Evolutionary conservation across 2,888 invertebrate genomes (phyloP).

Genomic region (Ethmia dodecea): DNA sequence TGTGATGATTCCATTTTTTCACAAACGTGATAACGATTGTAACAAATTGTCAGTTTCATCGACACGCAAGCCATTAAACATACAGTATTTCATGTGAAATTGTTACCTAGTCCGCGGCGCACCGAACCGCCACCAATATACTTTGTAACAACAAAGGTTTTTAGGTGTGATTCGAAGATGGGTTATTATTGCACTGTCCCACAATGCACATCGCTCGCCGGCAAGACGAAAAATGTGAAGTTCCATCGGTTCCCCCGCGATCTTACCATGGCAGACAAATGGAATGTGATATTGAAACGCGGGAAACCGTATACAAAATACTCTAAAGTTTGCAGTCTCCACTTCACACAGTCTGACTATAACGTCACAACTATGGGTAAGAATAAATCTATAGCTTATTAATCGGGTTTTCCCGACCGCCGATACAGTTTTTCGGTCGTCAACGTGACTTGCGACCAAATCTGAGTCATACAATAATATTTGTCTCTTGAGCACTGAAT

Average conservation of each 20-base stretch:
- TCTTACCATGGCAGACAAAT: constrained; percentile 54
- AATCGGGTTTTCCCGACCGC: constrained; percentile 3
- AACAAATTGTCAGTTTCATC: constrained; percentile 46
- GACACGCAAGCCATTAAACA: constrained; percentile 19
- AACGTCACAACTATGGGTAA: constrained; percentile 75
- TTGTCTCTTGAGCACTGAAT: too few relatives aligned
- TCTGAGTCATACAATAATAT: too few relatives aligned
- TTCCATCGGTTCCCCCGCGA: constrained; percentile 72
- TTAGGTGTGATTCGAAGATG: constrained; percentile 40
- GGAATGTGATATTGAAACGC: constrained; percentile 64
- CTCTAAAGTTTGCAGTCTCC: constrained; percentile 72
- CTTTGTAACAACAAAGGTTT: constrained; percentile 40
- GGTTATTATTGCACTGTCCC: constrained; percentile 75
- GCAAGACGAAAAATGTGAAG: constrained; percentile 74
- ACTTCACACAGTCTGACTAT: constrained; percentile 67
- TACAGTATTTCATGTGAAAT: constrained; percentile 24
- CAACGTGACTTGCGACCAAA: too few relatives aligned
- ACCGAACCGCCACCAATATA: constrained; percentile 22
- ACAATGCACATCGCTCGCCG: constrained; percentile 73
- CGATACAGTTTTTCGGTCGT: too few relatives aligned
- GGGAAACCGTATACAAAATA: constrained; percentile 72
- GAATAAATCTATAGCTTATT: constrained; percentile 70
- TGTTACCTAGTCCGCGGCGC: constrained; percentile 10
- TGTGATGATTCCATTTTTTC: constrained; percentile 70
- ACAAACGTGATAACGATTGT: constrained; percentile 66